Conservation (phyloP, 2,888 invertebrate species). For the Lasioglossum malachurum region DNA sequence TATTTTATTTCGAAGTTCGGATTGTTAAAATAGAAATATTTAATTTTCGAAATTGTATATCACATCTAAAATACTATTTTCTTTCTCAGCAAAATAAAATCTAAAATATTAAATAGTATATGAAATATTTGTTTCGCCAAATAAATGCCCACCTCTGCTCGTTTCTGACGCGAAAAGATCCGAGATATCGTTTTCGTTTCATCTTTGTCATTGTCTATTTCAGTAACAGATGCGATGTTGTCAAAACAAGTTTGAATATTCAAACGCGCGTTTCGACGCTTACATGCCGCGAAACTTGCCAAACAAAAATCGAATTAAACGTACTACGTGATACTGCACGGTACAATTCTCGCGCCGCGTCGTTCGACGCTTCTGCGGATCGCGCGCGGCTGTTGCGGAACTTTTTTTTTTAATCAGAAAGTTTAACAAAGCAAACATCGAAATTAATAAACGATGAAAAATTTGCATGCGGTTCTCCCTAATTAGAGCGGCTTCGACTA, state of each 20-base stretch:
- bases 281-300: conserved; percentile 48
- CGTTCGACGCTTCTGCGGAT: background rate
- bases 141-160: no score
- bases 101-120: no score
- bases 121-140: no score
- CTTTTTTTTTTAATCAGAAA: background rate
- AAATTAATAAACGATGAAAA: background rate
- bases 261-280: conserved; percentile 43
- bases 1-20: no score
- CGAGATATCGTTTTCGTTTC: conserved; percentile 34
- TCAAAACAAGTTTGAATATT: conserved; percentile 67
- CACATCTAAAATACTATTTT: no score
- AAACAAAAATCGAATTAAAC: conserved; percentile 62
- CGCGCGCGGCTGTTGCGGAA: background rate
- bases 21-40: no score
- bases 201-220: conserved; percentile 37
- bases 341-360: background rate
- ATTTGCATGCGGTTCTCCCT: no score
- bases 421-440: background rate
- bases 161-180: background rate
- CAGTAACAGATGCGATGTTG: conserved; percentile 50
- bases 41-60: no score
- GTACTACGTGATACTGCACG: background rate
- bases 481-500: no score
- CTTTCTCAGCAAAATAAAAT: no score